phyloP scores from a whole-genome alignment of 2,888 invertebrate species.

The Hoplodrina blanda region DNA sequence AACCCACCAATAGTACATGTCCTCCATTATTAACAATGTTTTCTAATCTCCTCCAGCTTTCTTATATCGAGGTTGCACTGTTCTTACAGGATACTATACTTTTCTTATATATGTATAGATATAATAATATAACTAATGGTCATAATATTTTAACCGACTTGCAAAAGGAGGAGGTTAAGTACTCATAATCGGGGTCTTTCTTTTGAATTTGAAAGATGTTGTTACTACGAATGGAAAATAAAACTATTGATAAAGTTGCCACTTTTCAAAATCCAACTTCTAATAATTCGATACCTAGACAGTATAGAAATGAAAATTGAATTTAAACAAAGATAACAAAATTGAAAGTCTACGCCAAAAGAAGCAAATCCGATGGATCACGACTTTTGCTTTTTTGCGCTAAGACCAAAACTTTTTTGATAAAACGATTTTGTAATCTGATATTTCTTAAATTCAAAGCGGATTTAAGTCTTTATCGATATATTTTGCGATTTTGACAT shows the following conservation, averaged over 20 bases:
- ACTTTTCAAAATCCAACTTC: background rate
- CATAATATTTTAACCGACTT: background rate
- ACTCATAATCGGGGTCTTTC: too few relatives aligned
- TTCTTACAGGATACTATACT: too few relatives aligned
- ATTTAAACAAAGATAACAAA: conserved; percentile 26
- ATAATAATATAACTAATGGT: too few relatives aligned
- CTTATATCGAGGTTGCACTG: too few relatives aligned
- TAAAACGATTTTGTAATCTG: conserved; percentile 41
- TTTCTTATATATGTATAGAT: too few relatives aligned
- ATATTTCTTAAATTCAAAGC: conserved; percentile 48
- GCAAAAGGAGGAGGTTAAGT: too few relatives aligned
- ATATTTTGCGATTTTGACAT: conserved; percentile 42
- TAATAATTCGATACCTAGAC: background rate
- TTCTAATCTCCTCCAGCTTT: too few relatives aligned
- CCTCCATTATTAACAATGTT: too few relatives aligned
- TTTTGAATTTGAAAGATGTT: background rate
- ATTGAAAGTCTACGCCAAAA: conserved; percentile 21
- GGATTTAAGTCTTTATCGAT: conserved; percentile 45
- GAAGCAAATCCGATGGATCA: conserved; percentile 25
- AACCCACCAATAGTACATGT: too few relatives aligned
- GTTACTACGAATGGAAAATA: background rate
- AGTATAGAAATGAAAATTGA: conserved; percentile 30
- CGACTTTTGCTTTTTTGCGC: conserved; percentile 39
- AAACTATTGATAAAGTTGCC: conserved; percentile 2
- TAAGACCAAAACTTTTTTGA: conserved; percentile 16